Conservation (phyloP, 2,113 vertebrate genomes). For the Chionomys nivalis region DNA sequence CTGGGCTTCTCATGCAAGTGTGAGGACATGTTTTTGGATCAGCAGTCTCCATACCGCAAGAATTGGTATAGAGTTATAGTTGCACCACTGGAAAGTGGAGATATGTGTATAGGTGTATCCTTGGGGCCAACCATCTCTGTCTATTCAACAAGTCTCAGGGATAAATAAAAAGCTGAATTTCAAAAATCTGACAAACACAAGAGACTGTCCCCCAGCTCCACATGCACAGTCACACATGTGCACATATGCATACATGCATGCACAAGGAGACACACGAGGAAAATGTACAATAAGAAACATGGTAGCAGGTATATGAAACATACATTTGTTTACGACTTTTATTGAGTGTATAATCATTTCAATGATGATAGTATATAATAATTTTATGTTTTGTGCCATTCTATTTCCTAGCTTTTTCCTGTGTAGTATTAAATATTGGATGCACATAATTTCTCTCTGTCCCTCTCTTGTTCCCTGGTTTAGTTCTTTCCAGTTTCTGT, state of each 20-base stretch:
- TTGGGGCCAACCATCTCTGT: background rate
- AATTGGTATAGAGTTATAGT: background rate
- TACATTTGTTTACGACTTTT: background rate
- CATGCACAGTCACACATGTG: no score
- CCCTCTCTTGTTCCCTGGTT: background rate
- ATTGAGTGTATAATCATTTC: background rate
- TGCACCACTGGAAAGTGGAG: background rate
- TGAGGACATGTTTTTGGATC: background rate
- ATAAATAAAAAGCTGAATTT: background rate
- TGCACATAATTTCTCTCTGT: background rate
- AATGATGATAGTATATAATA: background rate
- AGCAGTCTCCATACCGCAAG: background rate
- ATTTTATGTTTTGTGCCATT: background rate
- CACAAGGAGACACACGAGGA: background rate
- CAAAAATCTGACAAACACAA: background rate
- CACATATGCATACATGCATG: background rate
- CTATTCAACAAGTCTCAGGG: background rate
- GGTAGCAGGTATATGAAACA: background rate
- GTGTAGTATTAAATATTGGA: background rate
- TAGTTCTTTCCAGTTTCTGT: background rate
- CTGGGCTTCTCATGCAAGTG: background rate
- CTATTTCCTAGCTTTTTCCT: background rate
- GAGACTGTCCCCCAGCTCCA: background rate
- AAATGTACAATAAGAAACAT: background rate
- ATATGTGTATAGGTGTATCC: background rate